Evolutionary conservation across 1,140 invertebrate species (phyloP), one percentile per base, ranked within the genome.

Genomic region (Papilio helenus): DNA sequence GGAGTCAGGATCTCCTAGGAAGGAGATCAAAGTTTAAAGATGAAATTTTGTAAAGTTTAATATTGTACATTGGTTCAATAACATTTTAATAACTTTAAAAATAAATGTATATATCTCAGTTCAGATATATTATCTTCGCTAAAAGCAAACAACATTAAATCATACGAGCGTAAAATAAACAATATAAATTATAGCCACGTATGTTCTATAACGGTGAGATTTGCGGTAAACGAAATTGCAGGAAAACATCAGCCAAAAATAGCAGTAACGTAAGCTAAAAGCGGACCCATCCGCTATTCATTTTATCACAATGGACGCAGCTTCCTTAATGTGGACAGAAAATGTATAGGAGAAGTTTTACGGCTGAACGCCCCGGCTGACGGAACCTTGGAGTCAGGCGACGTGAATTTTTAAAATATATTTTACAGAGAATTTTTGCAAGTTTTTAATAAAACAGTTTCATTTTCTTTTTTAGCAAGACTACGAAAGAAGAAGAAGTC

Each of bases 231-330:
- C 61, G 61, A 65, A 65, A 65, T 65, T 65, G 61, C 61, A 65
- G 61, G 61, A 65, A 65, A 65, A 65, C 61, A 65, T 65, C 61
- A 65, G 61, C 61, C 26, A 65, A 65, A 65, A 65, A 65, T 65
- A 65, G 61, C 61, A 65, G 61, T 65, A 65, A 65, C 61, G 61
- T 65, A 65, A 65, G 61, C 61, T 65, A 65, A 65, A 65, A 65
- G 61, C 61, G 61, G 61, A 65, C 61, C 61, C 61, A 65, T 65
- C 61, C 61, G 61, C 61, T 65, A 65, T 65, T 65, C 61, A 65
- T 65, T 65, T 65, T 65, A 65, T 65, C 61, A 65, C 61, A 65
- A 65, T 65, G 61, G 61, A 65, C 61, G 61, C 61, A 65, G 61
- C 61, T 65, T 65, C 61, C 61, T 65, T 65, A 65, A 65, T 65